These are phyloP conservation scores for Melanostoma scalare DNA, from an alignment of 2,888 invertebrate species.

Conservation along the genomic window DNA sequence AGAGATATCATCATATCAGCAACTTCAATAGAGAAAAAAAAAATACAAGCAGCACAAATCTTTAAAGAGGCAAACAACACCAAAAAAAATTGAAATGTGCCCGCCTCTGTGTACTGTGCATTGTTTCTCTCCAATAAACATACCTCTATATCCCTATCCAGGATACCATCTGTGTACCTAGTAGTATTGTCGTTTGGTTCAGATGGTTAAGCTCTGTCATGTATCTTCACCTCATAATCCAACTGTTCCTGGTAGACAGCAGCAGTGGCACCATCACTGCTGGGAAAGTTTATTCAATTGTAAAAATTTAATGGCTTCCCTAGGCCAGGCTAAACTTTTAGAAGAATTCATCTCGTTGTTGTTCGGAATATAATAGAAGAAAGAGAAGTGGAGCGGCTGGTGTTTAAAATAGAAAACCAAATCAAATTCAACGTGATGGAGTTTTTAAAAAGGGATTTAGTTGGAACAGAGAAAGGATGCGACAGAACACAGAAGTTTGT, in stretches of 20 bases:
- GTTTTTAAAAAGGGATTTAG: slow-evolving; percentile 8
- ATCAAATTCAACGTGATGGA: slow-evolving; percentile 48
- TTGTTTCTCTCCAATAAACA: slow-evolving; percentile 1
- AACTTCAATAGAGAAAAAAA: slow-evolving; percentile 1
- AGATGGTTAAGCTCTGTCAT: slow-evolving; percentile 48
- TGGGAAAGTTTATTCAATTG: slow-evolving; percentile 54
- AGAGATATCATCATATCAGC: slow-evolving; percentile 41
- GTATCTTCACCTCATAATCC: slow-evolving; percentile 59
- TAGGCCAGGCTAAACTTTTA: slow-evolving; percentile 37
- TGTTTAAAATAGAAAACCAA: slow-evolving; percentile 45
- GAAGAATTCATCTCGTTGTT: slow-evolving; percentile 28
- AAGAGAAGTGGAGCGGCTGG: slow-evolving; percentile 12
- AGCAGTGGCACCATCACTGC: not conserved
- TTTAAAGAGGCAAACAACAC: slow-evolving; percentile 25
- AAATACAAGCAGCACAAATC: slow-evolving; percentile 26
- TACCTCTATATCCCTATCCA: not conserved
- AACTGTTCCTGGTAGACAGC: slow-evolving; percentile 1
- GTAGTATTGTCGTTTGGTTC: slow-evolving; percentile 14
- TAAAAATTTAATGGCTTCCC: slow-evolving; percentile 56
- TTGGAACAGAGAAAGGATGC: slow-evolving; percentile 16
- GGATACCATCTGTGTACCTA: slow-evolving; percentile 42
- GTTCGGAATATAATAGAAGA: slow-evolving; percentile 8
- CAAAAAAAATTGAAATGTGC: not conserved
- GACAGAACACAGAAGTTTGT: slow-evolving; percentile 14
- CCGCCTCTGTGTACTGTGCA: not conserved